Conservation (phyloP, 2,888 invertebrate species). For the Trachelus tabidus region DNA sequence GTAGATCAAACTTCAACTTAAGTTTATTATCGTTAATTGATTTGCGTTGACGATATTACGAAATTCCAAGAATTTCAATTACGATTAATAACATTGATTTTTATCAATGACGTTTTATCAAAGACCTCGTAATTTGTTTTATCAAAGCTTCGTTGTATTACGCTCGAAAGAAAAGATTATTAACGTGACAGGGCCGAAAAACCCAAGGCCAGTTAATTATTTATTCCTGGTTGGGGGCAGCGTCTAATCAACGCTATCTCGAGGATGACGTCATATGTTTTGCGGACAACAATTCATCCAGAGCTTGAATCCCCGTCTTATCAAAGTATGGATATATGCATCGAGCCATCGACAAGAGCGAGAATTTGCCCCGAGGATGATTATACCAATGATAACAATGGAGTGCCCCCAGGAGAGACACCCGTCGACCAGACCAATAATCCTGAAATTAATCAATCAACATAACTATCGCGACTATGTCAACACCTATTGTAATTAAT, state of each 20-base stretch:
- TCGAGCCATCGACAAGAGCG: neutral
- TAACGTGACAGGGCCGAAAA: neutral
- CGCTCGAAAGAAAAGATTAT: neutral
- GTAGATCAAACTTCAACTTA: no score
- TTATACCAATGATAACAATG: neutral
- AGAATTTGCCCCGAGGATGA: neutral
- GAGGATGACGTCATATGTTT: neutral
- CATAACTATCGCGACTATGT: neutral
- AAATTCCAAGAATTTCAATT: no score
- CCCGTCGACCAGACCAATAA: neutral
- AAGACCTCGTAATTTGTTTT: neutral
- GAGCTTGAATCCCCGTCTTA: neutral
- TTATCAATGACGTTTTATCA: neutral
- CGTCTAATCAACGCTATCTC: constrained; percentile 9
- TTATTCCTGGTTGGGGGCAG: constrained; percentile 19
- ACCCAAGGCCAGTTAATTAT: constrained; percentile 13
- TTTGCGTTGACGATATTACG: no score
- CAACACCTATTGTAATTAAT: neutral
- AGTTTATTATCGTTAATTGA: no score
- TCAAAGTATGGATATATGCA: neutral
- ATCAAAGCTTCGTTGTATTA: neutral
- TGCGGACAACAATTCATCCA: neutral
- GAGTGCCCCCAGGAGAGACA: neutral
- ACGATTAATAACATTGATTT: no score
- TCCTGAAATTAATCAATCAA: neutral